phyloP scores from a whole-genome alignment of 1,140 invertebrate genomes.

The Lucilia cuprina region DNA sequence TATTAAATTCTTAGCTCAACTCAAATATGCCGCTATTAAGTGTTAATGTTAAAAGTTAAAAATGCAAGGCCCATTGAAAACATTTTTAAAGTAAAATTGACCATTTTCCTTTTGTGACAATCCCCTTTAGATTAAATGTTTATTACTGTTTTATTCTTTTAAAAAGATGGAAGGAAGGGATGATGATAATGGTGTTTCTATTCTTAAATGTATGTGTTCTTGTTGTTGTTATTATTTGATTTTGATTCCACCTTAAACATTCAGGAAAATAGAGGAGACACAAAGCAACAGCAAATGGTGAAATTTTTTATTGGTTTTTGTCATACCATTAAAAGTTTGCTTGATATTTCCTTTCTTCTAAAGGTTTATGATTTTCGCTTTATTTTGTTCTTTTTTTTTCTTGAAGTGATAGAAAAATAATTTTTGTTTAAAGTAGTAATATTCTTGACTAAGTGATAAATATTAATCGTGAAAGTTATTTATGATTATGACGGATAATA shows the following conservation, averaged over 20 bases:
- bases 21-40: no score
- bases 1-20: no score
- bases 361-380: not conserved
- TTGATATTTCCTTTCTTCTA: not conserved
- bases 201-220: not conserved
- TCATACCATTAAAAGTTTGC: conserved; percentile 33
- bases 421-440: conserved; percentile 1
- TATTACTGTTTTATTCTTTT: not conserved
- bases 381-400: not conserved
- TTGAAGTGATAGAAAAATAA: conserved; percentile 8
- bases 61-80: not conserved
- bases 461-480: conserved; percentile 33
- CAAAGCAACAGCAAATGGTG: not conserved
- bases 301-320: conserved; percentile 26
- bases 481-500: conserved; percentile 32
- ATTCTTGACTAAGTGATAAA: conserved; percentile 23
- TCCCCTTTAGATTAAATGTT: conserved; percentile 9
- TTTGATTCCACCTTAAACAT: not conserved
- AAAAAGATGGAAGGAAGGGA: not conserved
- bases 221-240: conserved; percentile 7
- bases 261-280: not conserved
- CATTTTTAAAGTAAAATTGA: not conserved
- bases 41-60: no score
- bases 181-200: not conserved
- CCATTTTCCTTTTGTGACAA: not conserved